Percentiles rank a stretch among this genome's conserved stretches.
These are phyloP conservation scores for Biston betularia DNA, from an alignment of 2,888 invertebrate genomes.

Conservation along the genomic window DNA sequence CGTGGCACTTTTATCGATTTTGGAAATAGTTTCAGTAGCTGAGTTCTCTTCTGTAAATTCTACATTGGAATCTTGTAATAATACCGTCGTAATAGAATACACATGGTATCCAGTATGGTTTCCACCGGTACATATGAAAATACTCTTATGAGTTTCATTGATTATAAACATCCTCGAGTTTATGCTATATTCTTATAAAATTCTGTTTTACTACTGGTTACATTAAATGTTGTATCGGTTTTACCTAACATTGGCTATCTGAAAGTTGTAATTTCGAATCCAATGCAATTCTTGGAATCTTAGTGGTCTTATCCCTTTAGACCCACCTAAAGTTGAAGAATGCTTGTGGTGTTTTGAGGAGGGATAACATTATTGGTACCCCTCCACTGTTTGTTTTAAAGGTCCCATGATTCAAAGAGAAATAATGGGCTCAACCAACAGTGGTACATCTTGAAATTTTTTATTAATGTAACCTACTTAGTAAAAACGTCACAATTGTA, in stretches of 20 bases:
- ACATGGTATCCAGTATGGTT: background rate
- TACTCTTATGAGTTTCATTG: background rate
- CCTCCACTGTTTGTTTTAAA: constrained; percentile 16
- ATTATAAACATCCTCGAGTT: background rate
- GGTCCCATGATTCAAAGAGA: background rate
- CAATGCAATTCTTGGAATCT: background rate
- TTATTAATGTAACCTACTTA: background rate
- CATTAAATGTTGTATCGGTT: background rate
- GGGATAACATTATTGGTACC: constrained; percentile 66
- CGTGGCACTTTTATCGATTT: background rate
- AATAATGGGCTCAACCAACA: background rate
- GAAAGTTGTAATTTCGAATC: constrained; percentile 24
- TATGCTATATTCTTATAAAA: background rate
- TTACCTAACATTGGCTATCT: background rate
- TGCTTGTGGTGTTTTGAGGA: constrained; percentile 69
- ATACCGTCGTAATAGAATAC: background rate
- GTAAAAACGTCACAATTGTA: no score
- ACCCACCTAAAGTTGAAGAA: constrained; percentile 61
- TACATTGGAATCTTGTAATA: no score
- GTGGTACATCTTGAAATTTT: constrained; percentile 3
- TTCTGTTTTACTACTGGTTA: background rate
- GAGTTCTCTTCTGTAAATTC: background rate
- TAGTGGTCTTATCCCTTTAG: constrained; percentile 59
- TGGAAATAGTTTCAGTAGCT: background rate
- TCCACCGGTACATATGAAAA: background rate